Evolutionary conservation across 2,797 vertebrate genomes (phyloP), one percentile per base, ranked within the genome.

Genomic region (Cottoperca gobio): DNA sequence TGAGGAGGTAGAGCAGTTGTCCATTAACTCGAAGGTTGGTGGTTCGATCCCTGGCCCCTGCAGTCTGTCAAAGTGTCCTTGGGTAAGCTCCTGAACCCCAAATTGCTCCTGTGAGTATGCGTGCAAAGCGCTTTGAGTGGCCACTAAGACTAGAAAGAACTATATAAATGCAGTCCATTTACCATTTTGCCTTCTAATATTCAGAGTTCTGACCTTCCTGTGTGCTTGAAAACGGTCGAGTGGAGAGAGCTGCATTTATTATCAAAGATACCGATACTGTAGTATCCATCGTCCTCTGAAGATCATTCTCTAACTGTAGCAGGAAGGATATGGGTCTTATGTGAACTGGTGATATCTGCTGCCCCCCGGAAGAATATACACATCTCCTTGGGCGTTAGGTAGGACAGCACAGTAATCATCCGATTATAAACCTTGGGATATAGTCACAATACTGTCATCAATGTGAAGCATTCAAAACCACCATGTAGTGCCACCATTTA

Each of bases 321-420:
- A 71, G 39, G 59, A 64, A 75, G 83, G 85, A 88, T 71, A 50
- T 62, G 84, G 85, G 76, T 86, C 74, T 78, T 79, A 46, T 86
- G 78, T 82, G 83, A 54, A 33, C 54, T 62, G 35, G 60, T 77
- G 82, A 84, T 89, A 89, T 84, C 82, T 52, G 45, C 85, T n/a
- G n/a, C 67, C 48, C 76, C 48, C 75, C 26, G 40, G 58, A 73
- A 82, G 86, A 76, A 69, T 66, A 70, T 55, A 84, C 69, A 59
- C 76, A 78, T 76, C 88, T 87, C 90, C 91, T 93, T 93, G 86
- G 87, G 83, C 80, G 55, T 69, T 54, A 40, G 58, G 39, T 78
- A 81, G 81, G 65, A 85, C 79, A 55, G 58, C 62, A 55, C 42
- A 65, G 62, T 33, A 78, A 73, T 76, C 60, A 82, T 76, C 49